Conservation (phyloP, 2,888 invertebrate genomes). For the Cylloceria caligata region DNA sequence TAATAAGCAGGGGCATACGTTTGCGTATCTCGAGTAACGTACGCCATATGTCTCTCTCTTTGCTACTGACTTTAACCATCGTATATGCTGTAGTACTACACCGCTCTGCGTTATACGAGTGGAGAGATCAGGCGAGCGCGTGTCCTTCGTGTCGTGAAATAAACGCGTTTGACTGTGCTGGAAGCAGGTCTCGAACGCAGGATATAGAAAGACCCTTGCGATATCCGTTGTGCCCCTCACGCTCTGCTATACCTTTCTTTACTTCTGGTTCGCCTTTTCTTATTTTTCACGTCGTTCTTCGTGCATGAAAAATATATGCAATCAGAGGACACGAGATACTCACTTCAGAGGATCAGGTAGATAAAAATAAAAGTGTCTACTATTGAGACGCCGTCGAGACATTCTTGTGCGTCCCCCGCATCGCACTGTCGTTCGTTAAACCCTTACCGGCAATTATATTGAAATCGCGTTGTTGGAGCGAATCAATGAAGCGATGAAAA, state of each 20-base stretch:
- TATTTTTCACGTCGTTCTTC: conserved; percentile 42
- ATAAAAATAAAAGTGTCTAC: conserved; percentile 69
- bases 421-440: conserved; percentile 59
- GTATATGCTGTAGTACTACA: conserved; percentile 36
- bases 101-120: conserved; percentile 39
- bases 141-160: conserved; percentile 65
- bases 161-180: conserved; percentile 59
- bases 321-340: conserved; percentile 70
- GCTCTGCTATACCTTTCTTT: conserved; percentile 39
- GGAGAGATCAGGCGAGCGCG: conserved; percentile 64
- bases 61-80: conserved; percentile 76
- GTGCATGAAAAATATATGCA: conserved; percentile 69
- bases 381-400: conserved; percentile 70
- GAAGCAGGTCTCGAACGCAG: conserved; percentile 50
- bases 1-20: conserved; percentile 80
- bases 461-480: not conserved
- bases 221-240: conserved; percentile 37
- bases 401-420: conserved; percentile 48
- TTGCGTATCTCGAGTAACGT: conserved; percentile 80
- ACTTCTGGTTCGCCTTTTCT: conserved; percentile 45
- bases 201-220: conserved; percentile 45
- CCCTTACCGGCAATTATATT: conserved; percentile 54
- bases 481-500: conserved; percentile 30
- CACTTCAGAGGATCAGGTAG: conserved; percentile 61
- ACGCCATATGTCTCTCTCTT: conserved; percentile 76